phyloP scores from a whole-genome alignment of 2,113 vertebrate genomes.

The Silurus meridionalis region DNA sequence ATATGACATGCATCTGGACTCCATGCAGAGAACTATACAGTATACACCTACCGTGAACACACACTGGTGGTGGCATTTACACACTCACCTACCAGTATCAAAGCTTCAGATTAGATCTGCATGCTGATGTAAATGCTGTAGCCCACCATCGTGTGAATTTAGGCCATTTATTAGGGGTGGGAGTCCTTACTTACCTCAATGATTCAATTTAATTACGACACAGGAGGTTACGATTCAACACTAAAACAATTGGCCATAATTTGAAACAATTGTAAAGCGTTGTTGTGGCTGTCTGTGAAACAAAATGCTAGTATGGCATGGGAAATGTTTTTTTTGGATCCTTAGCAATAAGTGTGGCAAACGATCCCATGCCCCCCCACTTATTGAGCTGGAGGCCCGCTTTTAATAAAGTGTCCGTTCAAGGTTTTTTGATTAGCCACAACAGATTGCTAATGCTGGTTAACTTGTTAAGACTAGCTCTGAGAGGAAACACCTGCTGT shows the following conservation, averaged over 20 bases:
- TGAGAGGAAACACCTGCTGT: constrained; percentile 11
- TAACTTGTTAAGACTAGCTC: background rate
- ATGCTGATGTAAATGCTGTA: background rate
- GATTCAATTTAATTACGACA: background rate
- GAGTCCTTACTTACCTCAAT: background rate
- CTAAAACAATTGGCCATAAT: background rate
- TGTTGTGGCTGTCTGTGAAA: background rate
- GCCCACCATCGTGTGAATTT: background rate
- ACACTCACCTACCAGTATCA: constrained; percentile 31
- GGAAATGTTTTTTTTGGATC: background rate
- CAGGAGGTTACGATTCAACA: background rate
- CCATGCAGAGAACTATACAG: constrained; percentile 35
- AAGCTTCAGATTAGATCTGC: constrained; percentile 29
- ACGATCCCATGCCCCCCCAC: background rate
- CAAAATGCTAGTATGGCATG: background rate
- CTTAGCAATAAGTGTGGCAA: background rate
- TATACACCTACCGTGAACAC: constrained; percentile 34
- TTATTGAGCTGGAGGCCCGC: background rate
- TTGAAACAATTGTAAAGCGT: background rate
- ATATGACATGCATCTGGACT: constrained; percentile 44
- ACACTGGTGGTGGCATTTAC: constrained; percentile 21
- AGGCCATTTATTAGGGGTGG: background rate
- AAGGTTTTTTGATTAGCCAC: background rate
- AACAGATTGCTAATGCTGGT: background rate
- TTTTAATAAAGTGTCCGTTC: background rate